A percentile compares a stretch with the other conserved stretches of the same genome.
Conservation (phyloP, 2,888 invertebrate genomes). For the Drosophila picticornis region DNA sequence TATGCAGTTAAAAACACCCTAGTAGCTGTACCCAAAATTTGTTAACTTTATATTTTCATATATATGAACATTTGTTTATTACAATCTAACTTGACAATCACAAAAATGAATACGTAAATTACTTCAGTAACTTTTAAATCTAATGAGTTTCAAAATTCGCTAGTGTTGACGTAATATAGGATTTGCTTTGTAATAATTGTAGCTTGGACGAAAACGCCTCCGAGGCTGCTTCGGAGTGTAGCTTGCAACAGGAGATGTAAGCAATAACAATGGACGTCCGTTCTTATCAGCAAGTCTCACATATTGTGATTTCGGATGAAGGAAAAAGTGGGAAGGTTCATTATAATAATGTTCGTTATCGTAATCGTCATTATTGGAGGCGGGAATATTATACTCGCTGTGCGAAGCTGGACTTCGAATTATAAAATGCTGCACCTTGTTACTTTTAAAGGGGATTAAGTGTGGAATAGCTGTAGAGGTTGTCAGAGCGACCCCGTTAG, state of each 20-base stretch:
- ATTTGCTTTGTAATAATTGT: constrained; percentile 17
- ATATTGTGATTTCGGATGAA: constrained; percentile 26
- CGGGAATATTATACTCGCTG: constrained; percentile 8
- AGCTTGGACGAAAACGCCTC: constrained; percentile 21
- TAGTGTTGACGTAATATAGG: constrained; percentile 2
- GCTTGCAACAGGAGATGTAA: constrained; percentile 24
- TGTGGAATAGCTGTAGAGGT: background rate
- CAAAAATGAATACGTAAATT: constrained; percentile 12
- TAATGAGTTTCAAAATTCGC: constrained; percentile 1
- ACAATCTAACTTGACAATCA: constrained; percentile 18
- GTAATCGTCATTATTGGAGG: background rate
- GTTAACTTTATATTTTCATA: background rate
- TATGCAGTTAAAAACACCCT: background rate
- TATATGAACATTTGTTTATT: constrained; percentile 5
- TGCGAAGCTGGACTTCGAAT: constrained; percentile 15
- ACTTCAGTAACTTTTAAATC: constrained; percentile 19
- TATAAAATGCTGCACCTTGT: constrained; percentile 8
- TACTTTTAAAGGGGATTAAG: constrained; percentile 5
- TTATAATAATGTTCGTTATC: background rate
- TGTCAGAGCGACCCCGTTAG: background rate
- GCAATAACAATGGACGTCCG: constrained; percentile 35
- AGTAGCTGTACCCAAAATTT: background rate
- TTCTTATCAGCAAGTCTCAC: constrained; percentile 35
- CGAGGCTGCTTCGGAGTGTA: background rate
- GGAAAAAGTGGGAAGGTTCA: background rate